phyloP scores from a whole-genome alignment of 2,888 invertebrate genomes.

The Meghimatium bilineatum region DNA sequence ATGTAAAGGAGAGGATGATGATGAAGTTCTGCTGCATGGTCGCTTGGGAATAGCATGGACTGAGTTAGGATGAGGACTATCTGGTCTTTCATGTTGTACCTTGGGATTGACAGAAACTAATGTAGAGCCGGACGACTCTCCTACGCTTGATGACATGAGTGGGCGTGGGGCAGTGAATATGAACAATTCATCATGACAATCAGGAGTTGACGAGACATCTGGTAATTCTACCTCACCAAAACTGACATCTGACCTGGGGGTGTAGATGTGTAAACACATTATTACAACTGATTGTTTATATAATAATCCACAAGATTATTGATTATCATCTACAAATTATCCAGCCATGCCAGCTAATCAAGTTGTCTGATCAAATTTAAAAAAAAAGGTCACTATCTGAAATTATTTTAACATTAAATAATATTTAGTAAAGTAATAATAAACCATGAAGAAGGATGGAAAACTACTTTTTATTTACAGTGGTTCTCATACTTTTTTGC shows the following conservation, averaged over 20 bases:
- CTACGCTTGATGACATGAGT: constrained; percentile 20
- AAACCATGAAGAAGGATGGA: no score
- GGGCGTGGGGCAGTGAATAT: neutral
- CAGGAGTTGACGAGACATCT: constrained; percentile 23
- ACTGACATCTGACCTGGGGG: constrained; percentile 50
- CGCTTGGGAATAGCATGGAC: constrained; percentile 12
- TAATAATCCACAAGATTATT: neutral
- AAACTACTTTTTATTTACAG: no score
- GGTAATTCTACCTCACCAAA: constrained; percentile 53
- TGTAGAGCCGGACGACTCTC: constrained; percentile 43
- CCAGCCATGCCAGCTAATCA: no score
- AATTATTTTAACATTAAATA: no score
- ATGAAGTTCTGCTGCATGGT: constrained; percentile 30
- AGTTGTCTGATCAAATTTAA: no score
- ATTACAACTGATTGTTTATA: neutral
- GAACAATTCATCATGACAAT: constrained; percentile 40
- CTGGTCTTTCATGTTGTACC: constrained; percentile 28
- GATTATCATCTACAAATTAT: no score
- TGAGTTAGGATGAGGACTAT: constrained; percentile 41
- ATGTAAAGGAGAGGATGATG: constrained; percentile 56
- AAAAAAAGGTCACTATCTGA: no score
- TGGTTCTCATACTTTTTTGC: no score
- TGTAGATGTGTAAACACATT: neutral
- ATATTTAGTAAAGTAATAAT: no score
- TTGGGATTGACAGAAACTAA: constrained; percentile 22